A percentile compares a stretch with the other conserved stretches of the same genome.
Evolutionary conservation across 2,797 vertebrate species (phyloP).

Genomic region (Cynodonichthys magdalenae): DNA sequence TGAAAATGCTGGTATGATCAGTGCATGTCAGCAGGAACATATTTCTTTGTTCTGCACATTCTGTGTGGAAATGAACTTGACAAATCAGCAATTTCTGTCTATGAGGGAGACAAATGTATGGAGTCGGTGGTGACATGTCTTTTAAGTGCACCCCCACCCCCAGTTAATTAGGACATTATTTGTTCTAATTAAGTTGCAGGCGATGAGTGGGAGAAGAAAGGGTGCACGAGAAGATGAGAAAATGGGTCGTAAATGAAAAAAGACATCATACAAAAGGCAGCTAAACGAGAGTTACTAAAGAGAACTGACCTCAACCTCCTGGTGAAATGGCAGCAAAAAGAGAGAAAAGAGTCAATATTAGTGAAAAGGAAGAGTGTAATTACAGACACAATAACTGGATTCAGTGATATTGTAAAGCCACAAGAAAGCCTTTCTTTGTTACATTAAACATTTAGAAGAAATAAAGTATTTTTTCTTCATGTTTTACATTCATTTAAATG

Average conservation of each 20-base stretch:
- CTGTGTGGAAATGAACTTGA: conserved; percentile 61
- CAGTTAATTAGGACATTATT: conserved; percentile 66
- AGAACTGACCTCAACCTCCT: conserved; percentile 95
- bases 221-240: conserved; percentile 36
- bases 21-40: conserved; percentile 45
- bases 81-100: conserved; percentile 37
- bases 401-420: conserved; percentile 18
- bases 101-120: conserved; percentile 58
- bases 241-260: conserved; percentile 50
- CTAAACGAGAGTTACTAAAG: conserved; percentile 29
- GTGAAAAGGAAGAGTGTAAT: conserved; percentile 38
- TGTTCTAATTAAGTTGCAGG: conserved; percentile 54
- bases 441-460: not conserved
- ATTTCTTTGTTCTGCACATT: conserved; percentile 33
- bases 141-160: conserved; percentile 29
- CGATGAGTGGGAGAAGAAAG: conserved; percentile 38
- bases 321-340: conserved; percentile 71
- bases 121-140: conserved; percentile 25
- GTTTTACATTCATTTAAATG: no score
- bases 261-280: conserved; percentile 55
- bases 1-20: conserved; percentile 58
- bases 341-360: conserved; percentile 68
- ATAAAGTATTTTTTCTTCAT: not conserved
- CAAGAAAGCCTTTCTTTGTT: conserved; percentile 1
- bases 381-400: conserved; percentile 26